Evolutionary conservation across 92 coral and sea anemone species (phyloP).

Genomic region (Epizoanthus ramosus): DNA sequence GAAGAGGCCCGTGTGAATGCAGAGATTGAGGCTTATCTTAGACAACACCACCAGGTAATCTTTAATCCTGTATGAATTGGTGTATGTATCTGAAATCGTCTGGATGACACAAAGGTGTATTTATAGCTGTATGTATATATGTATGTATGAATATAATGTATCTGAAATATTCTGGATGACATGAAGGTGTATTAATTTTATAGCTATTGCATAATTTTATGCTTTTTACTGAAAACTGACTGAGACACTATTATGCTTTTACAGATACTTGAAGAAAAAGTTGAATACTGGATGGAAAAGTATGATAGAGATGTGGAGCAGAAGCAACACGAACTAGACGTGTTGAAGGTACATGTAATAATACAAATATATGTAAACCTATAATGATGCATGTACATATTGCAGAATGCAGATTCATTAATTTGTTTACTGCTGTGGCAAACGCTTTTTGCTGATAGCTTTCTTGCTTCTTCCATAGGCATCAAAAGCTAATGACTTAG

Average conservation of each 20-base stretch:
- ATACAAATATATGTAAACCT: not conserved
- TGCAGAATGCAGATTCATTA: not conserved
- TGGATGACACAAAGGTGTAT: too few species aligned
- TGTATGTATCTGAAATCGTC: not conserved
- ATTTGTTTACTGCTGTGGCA: not conserved
- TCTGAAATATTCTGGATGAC: too few species aligned
- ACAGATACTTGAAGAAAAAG: slow-evolving; percentile 93
- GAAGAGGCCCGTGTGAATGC: slow-evolving; percentile 96
- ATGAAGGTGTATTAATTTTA: too few species aligned
- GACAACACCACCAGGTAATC: slow-evolving; percentile 91
- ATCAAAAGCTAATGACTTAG: slow-evolving; percentile 92
- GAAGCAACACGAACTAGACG: slow-evolving; percentile 96
- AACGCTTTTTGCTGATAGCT: not conserved
- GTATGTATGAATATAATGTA: too few species aligned
- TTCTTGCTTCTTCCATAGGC: slow-evolving; percentile 54
- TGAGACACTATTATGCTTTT: not conserved
- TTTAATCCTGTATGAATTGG: not conserved
- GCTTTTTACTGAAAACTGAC: too few species aligned
- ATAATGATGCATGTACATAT: not conserved
- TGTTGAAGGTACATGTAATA: slow-evolving; percentile 76
- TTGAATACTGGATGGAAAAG: slow-evolving; percentile 99
- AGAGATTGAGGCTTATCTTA: slow-evolving; percentile 90
- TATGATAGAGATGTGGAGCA: slow-evolving; percentile 95
- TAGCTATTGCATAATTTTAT: too few species aligned
- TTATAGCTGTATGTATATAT: too few species aligned